Conservation (phyloP, 2,888 invertebrate genomes). For the Escarpia spicata region DNA sequence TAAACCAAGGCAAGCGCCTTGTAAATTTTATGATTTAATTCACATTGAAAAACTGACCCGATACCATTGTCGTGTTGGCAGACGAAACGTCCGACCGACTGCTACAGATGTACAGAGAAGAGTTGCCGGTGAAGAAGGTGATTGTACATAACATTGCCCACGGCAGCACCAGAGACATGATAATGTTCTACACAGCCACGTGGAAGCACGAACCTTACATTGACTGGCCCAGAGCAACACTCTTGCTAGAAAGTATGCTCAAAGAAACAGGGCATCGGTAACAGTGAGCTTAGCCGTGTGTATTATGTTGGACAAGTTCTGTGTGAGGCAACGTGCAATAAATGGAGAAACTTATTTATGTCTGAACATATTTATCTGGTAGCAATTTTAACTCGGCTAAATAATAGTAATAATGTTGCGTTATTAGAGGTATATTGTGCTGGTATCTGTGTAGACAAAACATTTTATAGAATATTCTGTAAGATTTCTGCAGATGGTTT, state of each 20-base stretch:
- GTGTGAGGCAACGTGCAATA: background rate
- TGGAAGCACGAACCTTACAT: constrained; percentile 69
- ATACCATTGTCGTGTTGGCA: constrained; percentile 41
- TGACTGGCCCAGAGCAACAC: constrained; percentile 35
- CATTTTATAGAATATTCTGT: no score
- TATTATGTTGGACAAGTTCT: background rate
- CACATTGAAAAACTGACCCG: background rate
- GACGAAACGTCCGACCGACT: constrained; percentile 47
- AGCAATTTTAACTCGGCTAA: background rate
- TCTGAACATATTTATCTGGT: background rate
- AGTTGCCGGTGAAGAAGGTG: constrained; percentile 64
- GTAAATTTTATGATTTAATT: no score
- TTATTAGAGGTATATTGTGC: no score
- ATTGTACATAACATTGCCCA: constrained; percentile 68
- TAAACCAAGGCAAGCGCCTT: no score
- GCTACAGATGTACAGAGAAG: constrained; percentile 64
- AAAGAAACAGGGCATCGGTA: constrained; percentile 55
- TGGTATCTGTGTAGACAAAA: no score
- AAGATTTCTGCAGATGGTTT: no score
- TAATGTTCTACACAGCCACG: constrained; percentile 67
- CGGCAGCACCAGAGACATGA: constrained; percentile 60
- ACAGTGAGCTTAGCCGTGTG: background rate
- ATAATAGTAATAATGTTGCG: background rate
- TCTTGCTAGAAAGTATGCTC: constrained; percentile 54
- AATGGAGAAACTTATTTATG: background rate